A percentile compares a stretch with the other conserved stretches of the same genome.
Conservation (phyloP, 2,888 invertebrate species). For the Synergus japonicus region DNA sequence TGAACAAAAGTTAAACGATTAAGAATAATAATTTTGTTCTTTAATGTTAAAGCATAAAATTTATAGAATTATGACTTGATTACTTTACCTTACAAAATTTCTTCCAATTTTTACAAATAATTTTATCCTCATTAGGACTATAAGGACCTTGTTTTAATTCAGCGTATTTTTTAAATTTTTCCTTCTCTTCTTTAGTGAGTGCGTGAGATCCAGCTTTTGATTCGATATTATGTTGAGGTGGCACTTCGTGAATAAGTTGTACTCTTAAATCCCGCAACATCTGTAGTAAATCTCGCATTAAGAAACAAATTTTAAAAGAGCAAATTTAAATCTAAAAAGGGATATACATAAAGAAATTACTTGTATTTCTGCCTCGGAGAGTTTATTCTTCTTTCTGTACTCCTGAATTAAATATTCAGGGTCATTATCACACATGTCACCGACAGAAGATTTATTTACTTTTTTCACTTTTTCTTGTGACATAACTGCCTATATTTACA, state of each 20-base stretch:
- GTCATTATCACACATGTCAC: not conserved
- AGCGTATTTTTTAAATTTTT: slow-evolving; percentile 58
- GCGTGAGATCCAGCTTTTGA: slow-evolving; percentile 56
- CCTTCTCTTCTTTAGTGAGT: slow-evolving; percentile 52
- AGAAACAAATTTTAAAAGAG: not conserved
- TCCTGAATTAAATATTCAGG: not conserved
- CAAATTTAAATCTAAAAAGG: not conserved
- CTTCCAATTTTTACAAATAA: slow-evolving; percentile 67
- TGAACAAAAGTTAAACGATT: not conserved
- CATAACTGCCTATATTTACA: not conserved
- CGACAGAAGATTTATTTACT: not conserved
- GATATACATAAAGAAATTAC: not conserved
- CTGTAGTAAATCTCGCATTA: slow-evolving; percentile 54
- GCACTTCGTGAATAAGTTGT: slow-evolving; percentile 60
- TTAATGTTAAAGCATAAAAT: not conserved
- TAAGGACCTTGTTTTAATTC: slow-evolving; percentile 61
- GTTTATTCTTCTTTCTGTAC: not conserved
- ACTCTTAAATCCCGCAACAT: slow-evolving; percentile 58
- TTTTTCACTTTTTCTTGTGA: not conserved
- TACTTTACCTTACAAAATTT: slow-evolving; percentile 67
- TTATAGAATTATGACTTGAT: not conserved
- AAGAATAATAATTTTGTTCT: not conserved
- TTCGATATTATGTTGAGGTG: slow-evolving; percentile 67
- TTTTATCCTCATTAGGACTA: slow-evolving; percentile 61
- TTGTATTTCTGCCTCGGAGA: not conserved